Conservation (phyloP, 1,140 invertebrate genomes). For the Drosophila burlai region DNA sequence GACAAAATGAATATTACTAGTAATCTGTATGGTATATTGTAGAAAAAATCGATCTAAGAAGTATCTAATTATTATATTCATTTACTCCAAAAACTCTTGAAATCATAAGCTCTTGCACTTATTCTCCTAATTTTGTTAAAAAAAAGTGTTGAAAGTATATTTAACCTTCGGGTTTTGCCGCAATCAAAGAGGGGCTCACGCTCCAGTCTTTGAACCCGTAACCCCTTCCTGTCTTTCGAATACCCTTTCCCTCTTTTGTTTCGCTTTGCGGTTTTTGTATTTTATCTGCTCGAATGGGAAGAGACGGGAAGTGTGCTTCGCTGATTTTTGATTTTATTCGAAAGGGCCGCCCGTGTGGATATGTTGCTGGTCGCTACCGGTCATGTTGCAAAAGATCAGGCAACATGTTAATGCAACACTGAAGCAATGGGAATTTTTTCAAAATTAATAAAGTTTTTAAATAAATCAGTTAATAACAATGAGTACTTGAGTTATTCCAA, state of each 20-base stretch:
- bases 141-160: background rate
- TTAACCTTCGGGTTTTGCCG: background rate
- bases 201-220: conserved; percentile 10
- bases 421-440: background rate
- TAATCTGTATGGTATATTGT: no score
- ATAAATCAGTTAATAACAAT: background rate
- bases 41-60: background rate
- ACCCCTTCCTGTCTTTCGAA: conserved; percentile 11
- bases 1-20: no score
- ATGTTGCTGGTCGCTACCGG: background rate
- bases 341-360: conserved; percentile 15
- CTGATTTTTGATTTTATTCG: conserved; percentile 38
- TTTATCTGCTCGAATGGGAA: conserved; percentile 70
- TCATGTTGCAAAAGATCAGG: conserved; percentile 8
- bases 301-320: conserved; percentile 76
- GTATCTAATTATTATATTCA: background rate
- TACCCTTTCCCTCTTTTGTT: conserved; percentile 28
- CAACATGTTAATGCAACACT: conserved; percentile 51
- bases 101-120: background rate
- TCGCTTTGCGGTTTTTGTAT: conserved; percentile 53
- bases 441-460: background rate
- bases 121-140: background rate
- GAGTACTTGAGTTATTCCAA: background rate
- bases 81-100: no score
- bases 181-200: background rate